A percentile compares a stretch with the other conserved stretches of the same genome.
Evolutionary conservation across 2,888 invertebrate species (phyloP).

Genomic region (Drosophila quasianomalipes): DNA sequence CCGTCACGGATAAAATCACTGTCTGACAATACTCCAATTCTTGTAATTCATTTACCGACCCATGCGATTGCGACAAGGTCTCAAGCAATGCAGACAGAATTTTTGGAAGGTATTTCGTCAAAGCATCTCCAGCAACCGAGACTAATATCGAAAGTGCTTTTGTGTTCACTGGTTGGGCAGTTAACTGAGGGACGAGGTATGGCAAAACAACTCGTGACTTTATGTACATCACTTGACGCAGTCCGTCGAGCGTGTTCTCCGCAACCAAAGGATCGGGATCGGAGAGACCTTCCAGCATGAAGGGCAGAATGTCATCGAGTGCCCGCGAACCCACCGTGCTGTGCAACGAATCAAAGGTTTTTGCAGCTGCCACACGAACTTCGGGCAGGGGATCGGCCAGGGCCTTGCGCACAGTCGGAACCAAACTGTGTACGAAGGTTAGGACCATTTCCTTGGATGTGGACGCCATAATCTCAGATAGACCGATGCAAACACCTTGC

Average conservation of each 20-base stretch:
- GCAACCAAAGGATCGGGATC: slow-evolving; percentile 92
- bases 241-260: slow-evolving; percentile 97
- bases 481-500: slow-evolving; percentile 99
- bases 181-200: slow-evolving; percentile 97
- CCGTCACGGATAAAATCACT: slow-evolving; percentile 95
- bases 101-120: slow-evolving; percentile 95
- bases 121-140: slow-evolving; percentile 96
- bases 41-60: slow-evolving; percentile 88
- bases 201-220: slow-evolving; percentile 98
- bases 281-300: slow-evolving; percentile 91
- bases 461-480: slow-evolving; percentile 98
- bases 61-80: slow-evolving; percentile 90
- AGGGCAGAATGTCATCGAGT: slow-evolving; percentile 97
- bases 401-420: slow-evolving; percentile 97
- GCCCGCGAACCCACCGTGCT: slow-evolving; percentile 96
- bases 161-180: slow-evolving; percentile 95
- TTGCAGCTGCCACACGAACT: slow-evolving; percentile 97
- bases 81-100: slow-evolving; percentile 95
- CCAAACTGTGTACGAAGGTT: slow-evolving; percentile 94
- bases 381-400: slow-evolving; percentile 97
- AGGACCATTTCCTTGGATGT: slow-evolving; percentile 97
- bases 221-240: slow-evolving; percentile 98
- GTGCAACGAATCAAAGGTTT: slow-evolving; percentile 98
- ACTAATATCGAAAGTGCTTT: slow-evolving; percentile 97
- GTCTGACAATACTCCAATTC: slow-evolving; percentile 97